Evolutionary conservation across 1,140 invertebrate genomes (phyloP).

Genomic region (Euwallacea similis): DNA sequence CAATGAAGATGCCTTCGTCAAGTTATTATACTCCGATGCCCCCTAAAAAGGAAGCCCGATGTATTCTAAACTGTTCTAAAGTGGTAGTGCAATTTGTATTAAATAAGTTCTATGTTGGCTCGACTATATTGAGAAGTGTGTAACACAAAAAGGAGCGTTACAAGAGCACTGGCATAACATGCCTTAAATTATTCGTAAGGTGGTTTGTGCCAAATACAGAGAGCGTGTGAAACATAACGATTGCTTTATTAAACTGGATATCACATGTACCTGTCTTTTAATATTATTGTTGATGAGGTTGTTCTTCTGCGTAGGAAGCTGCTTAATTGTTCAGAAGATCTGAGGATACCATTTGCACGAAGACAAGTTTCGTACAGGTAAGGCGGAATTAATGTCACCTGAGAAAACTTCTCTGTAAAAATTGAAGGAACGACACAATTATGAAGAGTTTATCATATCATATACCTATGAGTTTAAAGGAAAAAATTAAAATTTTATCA

Average conservation of each 20-base stretch:
- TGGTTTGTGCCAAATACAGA: conserved; percentile 43
- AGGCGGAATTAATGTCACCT: too few relatives aligned
- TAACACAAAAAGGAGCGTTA: conserved; percentile 33
- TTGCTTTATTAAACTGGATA: conserved; percentile 41
- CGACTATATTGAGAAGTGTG: conserved; percentile 37
- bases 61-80: conserved; percentile 30
- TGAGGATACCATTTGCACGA: too few relatives aligned
- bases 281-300: too few relatives aligned
- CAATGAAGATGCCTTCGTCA: conserved; percentile 43
- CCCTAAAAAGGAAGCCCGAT: conserved; percentile 35
- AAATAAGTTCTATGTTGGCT: conserved; percentile 37
- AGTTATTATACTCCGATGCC: conserved; percentile 39
- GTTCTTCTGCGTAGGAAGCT: too few relatives aligned
- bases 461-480: too few relatives aligned
- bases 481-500: too few relatives aligned
- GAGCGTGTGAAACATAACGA: conserved; percentile 42
- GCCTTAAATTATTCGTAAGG: conserved; percentile 40
- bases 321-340: too few relatives aligned
- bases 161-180: conserved; percentile 31
- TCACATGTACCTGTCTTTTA: not conserved
- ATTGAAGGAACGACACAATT: too few relatives aligned
- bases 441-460: too few relatives aligned
- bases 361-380: too few relatives aligned
- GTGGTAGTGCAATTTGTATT: conserved; percentile 43
- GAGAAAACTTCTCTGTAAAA: too few relatives aligned